Evolutionary conservation across 2,797 vertebrate species (phyloP).

Genomic region (Malurus leucopterus): DNA sequence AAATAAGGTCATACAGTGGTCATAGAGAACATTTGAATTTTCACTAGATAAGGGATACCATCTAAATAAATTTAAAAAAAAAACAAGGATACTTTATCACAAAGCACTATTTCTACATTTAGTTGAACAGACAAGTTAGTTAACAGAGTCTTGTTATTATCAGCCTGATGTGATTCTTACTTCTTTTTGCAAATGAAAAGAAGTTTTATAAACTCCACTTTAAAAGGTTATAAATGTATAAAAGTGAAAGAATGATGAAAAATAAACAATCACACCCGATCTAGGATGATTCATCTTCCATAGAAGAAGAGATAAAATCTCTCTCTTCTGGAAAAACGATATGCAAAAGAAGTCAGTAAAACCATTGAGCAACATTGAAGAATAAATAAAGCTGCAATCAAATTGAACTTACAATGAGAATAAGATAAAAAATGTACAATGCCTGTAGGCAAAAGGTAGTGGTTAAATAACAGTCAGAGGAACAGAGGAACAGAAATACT

Average conservation of each 20-base stretch:
- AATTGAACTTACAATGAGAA: neutral
- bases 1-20: neutral
- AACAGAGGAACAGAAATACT: neutral
- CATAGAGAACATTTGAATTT: neutral
- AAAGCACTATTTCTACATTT: neutral
- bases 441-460: neutral
- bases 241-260: neutral
- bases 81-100: neutral
- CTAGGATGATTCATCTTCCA: neutral
- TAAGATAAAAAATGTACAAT: neutral
- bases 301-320: neutral
- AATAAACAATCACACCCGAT: neutral
- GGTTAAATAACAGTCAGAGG: neutral
- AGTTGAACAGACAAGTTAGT: neutral
- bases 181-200: neutral
- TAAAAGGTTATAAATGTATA: neutral
- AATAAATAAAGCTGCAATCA: neutral
- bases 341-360: neutral
- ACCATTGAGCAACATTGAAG: neutral
- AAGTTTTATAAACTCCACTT: neutral
- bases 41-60: neutral
- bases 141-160: neutral
- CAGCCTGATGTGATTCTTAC: neutral
- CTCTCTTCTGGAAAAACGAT: neutral
- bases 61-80: neutral